Percentiles rank a stretch among this genome's conserved stretches.
phyloP scores from a whole-genome alignment of 2,888 invertebrate species.

The Azorinus chamasolen region DNA sequence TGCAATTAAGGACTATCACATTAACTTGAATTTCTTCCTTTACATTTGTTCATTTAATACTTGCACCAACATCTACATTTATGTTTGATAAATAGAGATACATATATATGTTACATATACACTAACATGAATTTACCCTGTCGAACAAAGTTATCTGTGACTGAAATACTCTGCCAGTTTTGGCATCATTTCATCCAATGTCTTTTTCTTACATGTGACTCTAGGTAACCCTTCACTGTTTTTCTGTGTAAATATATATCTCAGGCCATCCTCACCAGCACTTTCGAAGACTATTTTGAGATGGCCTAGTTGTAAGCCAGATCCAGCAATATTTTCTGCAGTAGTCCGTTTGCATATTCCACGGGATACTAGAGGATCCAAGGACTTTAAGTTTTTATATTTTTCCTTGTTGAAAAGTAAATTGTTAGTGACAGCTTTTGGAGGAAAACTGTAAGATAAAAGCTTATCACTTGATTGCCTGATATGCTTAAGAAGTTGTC shows the following conservation, averaged over 20 bases:
- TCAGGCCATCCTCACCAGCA: constrained; percentile 33
- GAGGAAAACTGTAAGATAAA: constrained; percentile 12
- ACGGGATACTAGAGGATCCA: constrained; percentile 10
- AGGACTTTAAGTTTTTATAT: constrained; percentile 16
- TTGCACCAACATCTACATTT: too few relatives aligned
- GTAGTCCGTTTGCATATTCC: constrained; percentile 29
- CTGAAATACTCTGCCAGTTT: constrained; percentile 9
- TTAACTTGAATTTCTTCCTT: too few relatives aligned
- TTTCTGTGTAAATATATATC: constrained; percentile 22
- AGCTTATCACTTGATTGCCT: neutral
- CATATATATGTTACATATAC: too few relatives aligned
- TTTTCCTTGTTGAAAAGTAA: constrained; percentile 19
- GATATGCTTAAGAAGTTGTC: too few relatives aligned
- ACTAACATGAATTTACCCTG: too few relatives aligned
- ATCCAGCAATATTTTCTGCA: constrained; percentile 47
- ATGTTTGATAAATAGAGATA: too few relatives aligned
- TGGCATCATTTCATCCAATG: constrained; percentile 7
- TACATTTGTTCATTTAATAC: too few relatives aligned
- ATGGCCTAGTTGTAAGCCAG: constrained; percentile 29
- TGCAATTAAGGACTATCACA: too few relatives aligned
- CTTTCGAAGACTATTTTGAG: constrained; percentile 12
- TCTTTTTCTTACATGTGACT: constrained; percentile 15
- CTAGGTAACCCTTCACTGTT: constrained; percentile 24
- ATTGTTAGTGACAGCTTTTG: constrained; percentile 7
- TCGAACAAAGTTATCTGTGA: too few relatives aligned